phyloP scores from a whole-genome alignment of 2,888 invertebrate genomes.

The Tachina lurida region DNA sequence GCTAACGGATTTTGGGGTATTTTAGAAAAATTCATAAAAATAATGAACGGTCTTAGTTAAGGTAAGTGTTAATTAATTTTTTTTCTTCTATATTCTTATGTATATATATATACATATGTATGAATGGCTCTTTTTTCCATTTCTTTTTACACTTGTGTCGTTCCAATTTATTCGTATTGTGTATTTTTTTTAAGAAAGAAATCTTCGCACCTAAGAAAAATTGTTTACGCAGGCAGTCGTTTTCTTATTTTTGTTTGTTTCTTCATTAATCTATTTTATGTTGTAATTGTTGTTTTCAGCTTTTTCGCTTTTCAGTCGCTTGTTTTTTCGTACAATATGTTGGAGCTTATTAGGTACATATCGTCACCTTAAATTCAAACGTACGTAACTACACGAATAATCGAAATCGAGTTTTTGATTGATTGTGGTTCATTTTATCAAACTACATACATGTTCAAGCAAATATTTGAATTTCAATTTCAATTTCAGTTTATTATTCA shows the following conservation, averaged over 20 bases:
- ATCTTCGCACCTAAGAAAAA: slow-evolving; percentile 45
- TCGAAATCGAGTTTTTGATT: too few species aligned
- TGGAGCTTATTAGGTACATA: slow-evolving; percentile 20
- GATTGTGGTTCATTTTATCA: too few species aligned
- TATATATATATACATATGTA: too few species aligned
- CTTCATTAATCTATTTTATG: slow-evolving; percentile 27
- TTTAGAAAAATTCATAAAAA: too few species aligned
- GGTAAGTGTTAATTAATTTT: slow-evolving; percentile 51
- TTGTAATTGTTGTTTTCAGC: slow-evolving; percentile 3
- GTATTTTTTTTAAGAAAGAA: slow-evolving; percentile 35
- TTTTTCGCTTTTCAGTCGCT: slow-evolving; percentile 7
- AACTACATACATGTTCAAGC: too few species aligned
- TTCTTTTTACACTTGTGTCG: background rate
- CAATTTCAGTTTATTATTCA: too few species aligned
- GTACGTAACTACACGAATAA: too few species aligned
- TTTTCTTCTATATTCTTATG: background rate
- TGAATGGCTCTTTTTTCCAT: background rate
- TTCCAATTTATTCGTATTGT: slow-evolving; percentile 7
- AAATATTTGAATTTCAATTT: too few species aligned
- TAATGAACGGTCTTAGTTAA: slow-evolving; percentile 10
- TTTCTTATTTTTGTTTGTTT: slow-evolving; percentile 46
- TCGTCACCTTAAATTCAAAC: too few species aligned
- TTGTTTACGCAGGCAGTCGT: slow-evolving; percentile 68
- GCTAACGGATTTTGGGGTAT: slow-evolving; percentile 58
- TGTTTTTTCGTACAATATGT: slow-evolving; percentile 20